Percentiles rank a stretch among this genome's conserved stretches.
These are phyloP conservation scores for Paragorgia papillata DNA, from an alignment of 92 coral and sea anemone genomes.

Conservation along the genomic window DNA sequence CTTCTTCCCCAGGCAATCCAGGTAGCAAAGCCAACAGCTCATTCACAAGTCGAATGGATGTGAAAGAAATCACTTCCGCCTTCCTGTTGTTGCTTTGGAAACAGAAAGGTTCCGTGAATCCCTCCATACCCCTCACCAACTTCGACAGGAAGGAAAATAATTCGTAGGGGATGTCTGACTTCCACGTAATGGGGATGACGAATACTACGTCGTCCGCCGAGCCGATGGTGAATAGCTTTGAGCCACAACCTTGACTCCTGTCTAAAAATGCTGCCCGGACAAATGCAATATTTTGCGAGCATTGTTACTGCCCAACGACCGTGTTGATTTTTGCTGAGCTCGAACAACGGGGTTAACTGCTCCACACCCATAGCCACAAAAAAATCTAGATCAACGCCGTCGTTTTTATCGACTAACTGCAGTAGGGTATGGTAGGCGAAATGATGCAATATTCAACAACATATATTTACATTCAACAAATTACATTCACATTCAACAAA, in stretches of 20 bases:
- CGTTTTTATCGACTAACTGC: too few species aligned
- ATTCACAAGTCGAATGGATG: conserved; percentile 56
- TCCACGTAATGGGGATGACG: conserved; percentile 56
- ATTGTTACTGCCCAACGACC: too few species aligned
- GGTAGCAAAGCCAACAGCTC: conserved; percentile 53
- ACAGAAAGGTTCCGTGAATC: too few species aligned
- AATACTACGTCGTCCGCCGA: too few species aligned
- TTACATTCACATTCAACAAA: background rate
- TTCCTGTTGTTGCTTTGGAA: conserved; percentile 51
- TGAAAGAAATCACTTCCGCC: conserved; percentile 70
- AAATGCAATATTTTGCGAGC: too few species aligned
- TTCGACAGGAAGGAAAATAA: conserved; percentile 35
- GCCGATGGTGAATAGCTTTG: too few species aligned
- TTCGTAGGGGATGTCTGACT: conserved; percentile 51
- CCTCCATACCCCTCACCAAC: conserved; percentile 44
- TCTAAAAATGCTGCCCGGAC: too few species aligned
- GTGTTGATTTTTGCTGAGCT: too few species aligned
- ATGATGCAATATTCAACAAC: conserved; percentile 6
- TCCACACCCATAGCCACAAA: too few species aligned
- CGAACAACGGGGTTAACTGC: too few species aligned
- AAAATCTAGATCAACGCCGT: too few species aligned
- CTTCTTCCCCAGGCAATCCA: conserved; percentile 52
- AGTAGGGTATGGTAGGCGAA: conserved; percentile 11
- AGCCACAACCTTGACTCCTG: too few species aligned
- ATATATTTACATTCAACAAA: conserved; percentile 6